A percentile compares a stretch with the other conserved stretches of the same genome.
phyloP scores from a whole-genome alignment of 2,888 invertebrate species.

The Sympetrum striolatum region DNA sequence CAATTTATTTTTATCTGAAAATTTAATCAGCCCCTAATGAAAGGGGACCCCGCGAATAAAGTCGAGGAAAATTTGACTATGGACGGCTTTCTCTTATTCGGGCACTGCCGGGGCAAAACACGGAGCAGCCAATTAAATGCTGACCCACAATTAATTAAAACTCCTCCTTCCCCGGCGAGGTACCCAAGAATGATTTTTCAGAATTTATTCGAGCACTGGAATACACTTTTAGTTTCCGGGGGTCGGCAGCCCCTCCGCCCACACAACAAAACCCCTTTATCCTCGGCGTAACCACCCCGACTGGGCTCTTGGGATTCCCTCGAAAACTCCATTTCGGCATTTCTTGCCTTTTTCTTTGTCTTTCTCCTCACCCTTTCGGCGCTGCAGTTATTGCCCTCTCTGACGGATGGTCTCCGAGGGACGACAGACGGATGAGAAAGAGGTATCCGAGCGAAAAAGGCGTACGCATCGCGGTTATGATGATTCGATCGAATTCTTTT shows the following conservation, averaged over 20 bases:
- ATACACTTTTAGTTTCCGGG: background rate
- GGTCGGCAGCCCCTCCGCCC: background rate
- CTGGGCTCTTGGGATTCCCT: background rate
- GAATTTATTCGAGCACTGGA: background rate
- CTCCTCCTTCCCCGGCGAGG: background rate
- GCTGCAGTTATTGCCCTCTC: background rate
- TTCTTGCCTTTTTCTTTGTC: background rate
- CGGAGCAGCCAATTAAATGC: background rate
- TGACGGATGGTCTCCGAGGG: background rate
- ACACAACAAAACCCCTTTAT: background rate
- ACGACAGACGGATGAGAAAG: background rate
- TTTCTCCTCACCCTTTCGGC: background rate
- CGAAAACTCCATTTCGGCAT: background rate
- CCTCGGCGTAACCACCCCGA: background rate
- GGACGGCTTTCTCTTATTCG: background rate
- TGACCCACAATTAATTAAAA: background rate
- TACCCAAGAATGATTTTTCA: background rate
- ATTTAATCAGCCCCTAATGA: background rate
- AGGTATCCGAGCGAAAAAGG: background rate
- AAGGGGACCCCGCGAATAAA: background rate
- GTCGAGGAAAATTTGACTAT: background rate
- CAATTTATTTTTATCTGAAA: background rate
- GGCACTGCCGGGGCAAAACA: no score
- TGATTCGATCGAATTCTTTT: background rate
- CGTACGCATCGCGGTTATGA: background rate